Base-by-base conservation (phyloP, 2,888 invertebrate genomes). In the Volucella zonaria region DNA sequence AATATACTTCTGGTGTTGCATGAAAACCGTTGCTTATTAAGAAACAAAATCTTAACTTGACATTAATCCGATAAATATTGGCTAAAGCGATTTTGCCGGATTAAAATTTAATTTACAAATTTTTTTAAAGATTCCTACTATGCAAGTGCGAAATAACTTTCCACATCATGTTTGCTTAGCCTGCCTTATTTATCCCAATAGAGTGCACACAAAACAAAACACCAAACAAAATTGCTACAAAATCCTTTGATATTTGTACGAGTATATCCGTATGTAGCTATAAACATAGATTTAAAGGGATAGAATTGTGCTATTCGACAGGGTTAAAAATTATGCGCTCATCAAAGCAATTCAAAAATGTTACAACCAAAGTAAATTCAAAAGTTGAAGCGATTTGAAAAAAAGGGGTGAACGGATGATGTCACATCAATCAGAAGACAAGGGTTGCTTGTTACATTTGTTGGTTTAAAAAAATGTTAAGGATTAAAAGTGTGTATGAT, bases 1-100 rank as follows among this genome's bases (percentile, higher is more conserved):
- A 31, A 31, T 31, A 31, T 31, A 31, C 31, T 31, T 31, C 31
- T 31, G 31, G 31, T 31, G 31, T 31, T 31, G 31, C 31, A 31
- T 38, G 2, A 45, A 38, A 31, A 10, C 23, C 11, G 14, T 45
- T 45, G 31, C 8, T 77, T 49, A 66, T 71, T 67, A 54, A 59
- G 67, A 74, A 83, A 70, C 79, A 74, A 51, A 43, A 18, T 70
- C 40, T 70, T 51, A 80, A 88, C 88, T 87, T 91, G 92, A 90
- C 91, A 89, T 86, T 91, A 91, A 92, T 90, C 91, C 90, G 88
- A 90, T 91, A 92, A 91, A 91, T 91, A 89, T 91, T 91, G 90
- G 90, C 92, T 91, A 89, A 92, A 91, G 88, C 89, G 90, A 90
- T 90, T 89, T 90, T 88, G 90, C 88, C 90, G 91, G 92, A 89